Base-by-base conservation (phyloP, 2,113 vertebrate species). In the Myotis davidii region DNA sequence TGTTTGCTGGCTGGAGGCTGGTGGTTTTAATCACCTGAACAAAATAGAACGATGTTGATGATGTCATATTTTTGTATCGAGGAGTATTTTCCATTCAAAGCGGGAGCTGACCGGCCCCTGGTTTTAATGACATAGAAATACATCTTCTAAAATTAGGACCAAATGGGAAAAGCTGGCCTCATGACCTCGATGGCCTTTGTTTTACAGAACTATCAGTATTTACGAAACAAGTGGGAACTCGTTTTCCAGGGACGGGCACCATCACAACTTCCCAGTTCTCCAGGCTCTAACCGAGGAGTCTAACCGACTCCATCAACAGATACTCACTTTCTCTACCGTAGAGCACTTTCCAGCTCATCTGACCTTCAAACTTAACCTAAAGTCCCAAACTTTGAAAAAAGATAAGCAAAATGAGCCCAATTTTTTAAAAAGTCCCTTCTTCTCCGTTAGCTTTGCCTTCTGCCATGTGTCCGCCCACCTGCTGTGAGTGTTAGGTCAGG, bases 1-100 rank as follows among this genome's bases (percentile, higher is more conserved):
- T 3, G 3, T 3, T 34, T 4, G 37, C 0, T 6, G 37, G 17
- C 2, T 0, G 2, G 23, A 21, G n/a, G 13, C 3, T 1, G 32
- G 3, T 1, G n/a, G 27, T n/a, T n/a, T 29, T 9, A 14, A 29
- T 13, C 34, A 23, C 0, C 0, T 1, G 3, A n/a, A 23, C 50
- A 7, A 20, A 37, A 2, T 0, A 3, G 74, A 65, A 32, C 0
- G 4, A 1, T 0, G 5, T 5, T 2, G 7, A 29, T 7, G 0
- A 3, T 1, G 1, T 0, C 0, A 1, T 4, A 48, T 0, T 0
- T 23, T 0, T 5, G 13, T 32, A 18, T 18, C 14, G 1, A 72
- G 61, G 6, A 7, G 8, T 0, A 7, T 11, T n/a, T n/a, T 39
- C 45, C 45, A 5, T 0, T 17, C 13, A 8, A 11, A 5, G 56